Percentiles rank a stretch among this genome's conserved stretches.
These are phyloP conservation scores for Pholis gunnellus DNA, from an alignment of 2,113 vertebrate species.

Conservation along the genomic window DNA sequence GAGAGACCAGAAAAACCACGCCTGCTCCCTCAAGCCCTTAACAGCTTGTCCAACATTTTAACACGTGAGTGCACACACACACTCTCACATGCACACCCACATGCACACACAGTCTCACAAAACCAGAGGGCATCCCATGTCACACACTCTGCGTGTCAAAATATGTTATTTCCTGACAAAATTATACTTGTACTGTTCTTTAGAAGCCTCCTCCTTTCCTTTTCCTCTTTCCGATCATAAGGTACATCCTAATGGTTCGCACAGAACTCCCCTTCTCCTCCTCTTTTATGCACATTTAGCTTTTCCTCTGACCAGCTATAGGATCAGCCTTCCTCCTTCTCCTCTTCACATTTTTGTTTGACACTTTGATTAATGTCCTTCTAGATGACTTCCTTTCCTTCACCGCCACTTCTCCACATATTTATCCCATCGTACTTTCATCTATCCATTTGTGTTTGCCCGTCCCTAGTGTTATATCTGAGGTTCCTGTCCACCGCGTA, in stretches of 20 bases:
- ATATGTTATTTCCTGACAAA: slow-evolving; percentile 46
- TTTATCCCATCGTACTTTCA: slow-evolving; percentile 3
- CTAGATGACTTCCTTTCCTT: background rate
- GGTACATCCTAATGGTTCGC: slow-evolving; percentile 10
- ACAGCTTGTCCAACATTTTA: slow-evolving; percentile 29
- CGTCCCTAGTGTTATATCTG: background rate
- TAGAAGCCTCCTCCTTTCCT: slow-evolving; percentile 61
- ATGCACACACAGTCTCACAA: background rate
- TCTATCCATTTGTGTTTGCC: background rate
- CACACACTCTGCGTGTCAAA: slow-evolving; percentile 3
- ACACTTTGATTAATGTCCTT: slow-evolving; percentile 13
- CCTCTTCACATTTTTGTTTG: background rate
- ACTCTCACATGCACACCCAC: background rate
- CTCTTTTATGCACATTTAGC: background rate
- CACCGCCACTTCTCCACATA: background rate
- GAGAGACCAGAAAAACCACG: slow-evolving; percentile 46
- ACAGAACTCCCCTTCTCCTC: background rate
- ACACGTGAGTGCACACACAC: slow-evolving; percentile 7
- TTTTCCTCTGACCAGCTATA: background rate
- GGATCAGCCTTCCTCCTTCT: background rate
- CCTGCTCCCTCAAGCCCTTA: slow-evolving; percentile 51
- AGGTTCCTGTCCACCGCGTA: slow-evolving; percentile 8
- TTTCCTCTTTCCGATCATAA: slow-evolving; percentile 46
- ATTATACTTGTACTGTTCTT: slow-evolving; percentile 11
- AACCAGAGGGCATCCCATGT: slow-evolving; percentile 9